phyloP scores from a whole-genome alignment of 2,797 vertebrate species.

The Pseudochirops corinnae region DNA sequence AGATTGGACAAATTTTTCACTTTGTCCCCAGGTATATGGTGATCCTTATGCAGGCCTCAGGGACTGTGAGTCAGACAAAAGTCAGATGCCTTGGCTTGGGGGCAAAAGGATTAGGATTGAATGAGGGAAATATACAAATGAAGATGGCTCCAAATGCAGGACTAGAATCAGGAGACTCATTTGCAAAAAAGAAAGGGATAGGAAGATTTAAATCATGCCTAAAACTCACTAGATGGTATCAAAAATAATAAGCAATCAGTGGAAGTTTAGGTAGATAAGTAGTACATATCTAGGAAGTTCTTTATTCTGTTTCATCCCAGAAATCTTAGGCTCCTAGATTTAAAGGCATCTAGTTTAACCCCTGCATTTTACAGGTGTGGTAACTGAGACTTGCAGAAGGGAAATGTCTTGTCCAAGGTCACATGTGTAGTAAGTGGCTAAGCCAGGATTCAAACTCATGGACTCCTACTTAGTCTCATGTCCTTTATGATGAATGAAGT shows the following conservation, averaged over 20 bases:
- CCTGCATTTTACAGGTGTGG: not conserved
- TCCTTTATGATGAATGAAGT: not conserved
- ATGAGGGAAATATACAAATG: not conserved
- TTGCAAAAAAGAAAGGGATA: not conserved
- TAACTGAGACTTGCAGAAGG: not conserved
- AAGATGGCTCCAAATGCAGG: not conserved
- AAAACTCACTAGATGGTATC: not conserved
- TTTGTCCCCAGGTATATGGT: not conserved
- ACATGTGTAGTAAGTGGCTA: not conserved
- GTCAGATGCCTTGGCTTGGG: not conserved
- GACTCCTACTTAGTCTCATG: not conserved
- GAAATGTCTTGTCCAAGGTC: not conserved
- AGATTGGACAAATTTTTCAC: not conserved
- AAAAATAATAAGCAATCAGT: not conserved
- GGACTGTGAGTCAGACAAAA: not conserved
- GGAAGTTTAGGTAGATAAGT: not conserved
- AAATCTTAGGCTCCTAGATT: not conserved
- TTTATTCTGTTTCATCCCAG: not conserved
- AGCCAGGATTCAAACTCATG: not conserved
- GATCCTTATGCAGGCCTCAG: not conserved
- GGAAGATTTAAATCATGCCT: not conserved
- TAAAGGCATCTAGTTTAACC: not conserved
- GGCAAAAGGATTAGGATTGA: not conserved
- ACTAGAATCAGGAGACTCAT: not conserved
- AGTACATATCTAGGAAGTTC: not conserved